Evolutionary conservation across 2,113 vertebrate genomes (phyloP).

Genomic region (Paratilapia polleni): DNA sequence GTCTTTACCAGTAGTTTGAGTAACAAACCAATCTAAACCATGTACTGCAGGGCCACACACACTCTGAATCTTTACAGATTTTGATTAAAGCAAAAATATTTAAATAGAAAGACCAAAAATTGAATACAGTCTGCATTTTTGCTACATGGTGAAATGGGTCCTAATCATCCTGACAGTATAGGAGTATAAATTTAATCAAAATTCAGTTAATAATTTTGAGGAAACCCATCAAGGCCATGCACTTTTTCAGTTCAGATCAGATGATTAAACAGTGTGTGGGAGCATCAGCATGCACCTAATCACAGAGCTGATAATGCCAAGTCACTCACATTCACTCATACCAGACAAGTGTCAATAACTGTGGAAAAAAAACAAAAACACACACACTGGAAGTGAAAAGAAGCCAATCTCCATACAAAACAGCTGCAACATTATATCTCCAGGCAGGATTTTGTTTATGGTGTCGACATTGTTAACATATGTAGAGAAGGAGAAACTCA

Average conservation of each 20-base stretch:
- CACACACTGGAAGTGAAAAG: background rate
- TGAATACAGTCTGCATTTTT: conserved; percentile 8
- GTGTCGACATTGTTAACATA: conserved; percentile 1
- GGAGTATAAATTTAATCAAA: conserved; percentile 11
- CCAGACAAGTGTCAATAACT: conserved; percentile 21
- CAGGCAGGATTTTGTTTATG: conserved; percentile 8
- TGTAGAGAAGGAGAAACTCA: background rate
- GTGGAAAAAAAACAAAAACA: background rate
- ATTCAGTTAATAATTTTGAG: conserved; percentile 30
- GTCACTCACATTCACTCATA: conserved; percentile 18
- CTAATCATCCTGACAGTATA: background rate
- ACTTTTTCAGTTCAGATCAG: conserved; percentile 34
- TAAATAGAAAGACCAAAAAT: background rate
- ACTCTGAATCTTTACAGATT: conserved; percentile 3
- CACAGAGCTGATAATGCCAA: conserved; percentile 34
- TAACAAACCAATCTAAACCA: conserved; percentile 33
- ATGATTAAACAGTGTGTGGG: conserved; percentile 20
- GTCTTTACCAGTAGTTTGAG: conserved; percentile 39
- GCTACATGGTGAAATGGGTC: background rate
- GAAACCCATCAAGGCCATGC: conserved; percentile 54
- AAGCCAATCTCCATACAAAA: conserved; percentile 18
- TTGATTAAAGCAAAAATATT: conserved; percentile 16
- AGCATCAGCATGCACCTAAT: conserved; percentile 55
- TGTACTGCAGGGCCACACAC: background rate
- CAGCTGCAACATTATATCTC: conserved; percentile 2